Percentiles rank a stretch among this genome's conserved stretches.
Conservation (phyloP, 2,888 invertebrate genomes). For the Melinopterus prodromus region DNA sequence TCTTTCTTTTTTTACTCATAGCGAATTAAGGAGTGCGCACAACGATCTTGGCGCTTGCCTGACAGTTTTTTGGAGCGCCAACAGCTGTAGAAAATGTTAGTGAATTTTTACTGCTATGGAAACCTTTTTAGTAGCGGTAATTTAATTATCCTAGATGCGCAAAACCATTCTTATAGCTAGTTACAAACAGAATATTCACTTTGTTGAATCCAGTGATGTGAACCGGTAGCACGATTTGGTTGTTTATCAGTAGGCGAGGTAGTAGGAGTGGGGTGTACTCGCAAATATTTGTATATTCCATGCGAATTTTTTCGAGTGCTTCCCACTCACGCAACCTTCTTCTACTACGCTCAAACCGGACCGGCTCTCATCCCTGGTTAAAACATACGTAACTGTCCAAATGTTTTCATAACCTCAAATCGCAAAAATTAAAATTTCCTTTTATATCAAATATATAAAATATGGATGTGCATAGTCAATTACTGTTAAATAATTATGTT, state of each 20-base stretch:
- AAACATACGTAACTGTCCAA: background rate
- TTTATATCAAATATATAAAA: background rate
- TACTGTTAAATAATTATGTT: background rate
- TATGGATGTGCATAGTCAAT: constrained; percentile 4
- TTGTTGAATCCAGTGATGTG: background rate
- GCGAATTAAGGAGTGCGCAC: constrained; percentile 4
- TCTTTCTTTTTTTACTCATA: background rate
- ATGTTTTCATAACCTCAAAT: background rate
- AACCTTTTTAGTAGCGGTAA: background rate
- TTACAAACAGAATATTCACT: background rate
- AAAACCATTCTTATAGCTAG: background rate
- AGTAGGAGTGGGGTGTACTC: background rate
- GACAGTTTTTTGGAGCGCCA: background rate
- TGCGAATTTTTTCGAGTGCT: background rate
- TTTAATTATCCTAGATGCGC: background rate
- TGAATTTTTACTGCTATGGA: background rate
- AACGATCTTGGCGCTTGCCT: background rate
- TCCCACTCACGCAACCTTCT: background rate
- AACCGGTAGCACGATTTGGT: background rate
- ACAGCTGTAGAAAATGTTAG: background rate
- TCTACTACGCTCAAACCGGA: background rate
- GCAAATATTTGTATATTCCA: background rate
- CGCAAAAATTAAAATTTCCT: background rate
- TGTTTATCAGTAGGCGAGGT: background rate
- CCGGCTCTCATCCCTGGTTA: background rate